Conservation (phyloP, 2,113 vertebrate species). For the Machaerirhynchus nigripectus region DNA sequence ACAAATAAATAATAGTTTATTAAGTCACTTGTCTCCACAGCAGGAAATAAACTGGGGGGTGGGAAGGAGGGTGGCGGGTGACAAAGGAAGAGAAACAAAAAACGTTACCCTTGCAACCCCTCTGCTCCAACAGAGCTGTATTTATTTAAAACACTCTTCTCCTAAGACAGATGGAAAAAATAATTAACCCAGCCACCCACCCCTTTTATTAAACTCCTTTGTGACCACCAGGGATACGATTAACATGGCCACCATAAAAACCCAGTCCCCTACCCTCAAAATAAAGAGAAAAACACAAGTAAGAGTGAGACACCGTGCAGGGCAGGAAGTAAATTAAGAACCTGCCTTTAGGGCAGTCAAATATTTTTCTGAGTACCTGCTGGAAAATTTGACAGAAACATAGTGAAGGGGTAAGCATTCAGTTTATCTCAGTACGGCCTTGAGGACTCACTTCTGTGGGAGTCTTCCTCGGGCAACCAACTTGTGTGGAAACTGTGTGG, state of each 20-base stretch:
- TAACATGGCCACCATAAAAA: conserved; percentile 62
- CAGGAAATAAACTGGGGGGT: conserved; percentile 39
- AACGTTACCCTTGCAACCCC: neutral
- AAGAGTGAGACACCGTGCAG: conserved; percentile 23
- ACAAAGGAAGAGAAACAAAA: conserved; percentile 46
- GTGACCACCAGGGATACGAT: conserved; percentile 57
- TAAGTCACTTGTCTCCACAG: conserved; percentile 57
- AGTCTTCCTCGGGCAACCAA: neutral
- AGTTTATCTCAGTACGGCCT: neutral
- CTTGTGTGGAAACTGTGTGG: neutral
- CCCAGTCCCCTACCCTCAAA: conserved; percentile 30
- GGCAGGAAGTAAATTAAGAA: conserved; percentile 66
- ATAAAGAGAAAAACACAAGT: conserved; percentile 46
- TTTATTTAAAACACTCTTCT: conserved; percentile 67
- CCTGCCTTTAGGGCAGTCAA: conserved; percentile 19
- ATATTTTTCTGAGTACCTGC: conserved; percentile 6
- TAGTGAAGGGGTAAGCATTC: neutral
- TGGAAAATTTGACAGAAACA: conserved; percentile 26
- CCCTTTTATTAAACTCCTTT: conserved; percentile 66
- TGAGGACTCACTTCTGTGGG: neutral
- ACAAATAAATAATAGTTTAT: conserved; percentile 63
- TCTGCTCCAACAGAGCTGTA: conserved; percentile 27
- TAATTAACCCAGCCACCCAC: conserved; percentile 62
- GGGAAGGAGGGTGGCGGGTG: conserved; percentile 2
- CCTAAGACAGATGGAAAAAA: conserved; percentile 63